Evolutionary conservation across 1,140 invertebrate species (phyloP), one percentile per base, ranked within the genome.

Genomic region (Drosophila pruinosa): DNA sequence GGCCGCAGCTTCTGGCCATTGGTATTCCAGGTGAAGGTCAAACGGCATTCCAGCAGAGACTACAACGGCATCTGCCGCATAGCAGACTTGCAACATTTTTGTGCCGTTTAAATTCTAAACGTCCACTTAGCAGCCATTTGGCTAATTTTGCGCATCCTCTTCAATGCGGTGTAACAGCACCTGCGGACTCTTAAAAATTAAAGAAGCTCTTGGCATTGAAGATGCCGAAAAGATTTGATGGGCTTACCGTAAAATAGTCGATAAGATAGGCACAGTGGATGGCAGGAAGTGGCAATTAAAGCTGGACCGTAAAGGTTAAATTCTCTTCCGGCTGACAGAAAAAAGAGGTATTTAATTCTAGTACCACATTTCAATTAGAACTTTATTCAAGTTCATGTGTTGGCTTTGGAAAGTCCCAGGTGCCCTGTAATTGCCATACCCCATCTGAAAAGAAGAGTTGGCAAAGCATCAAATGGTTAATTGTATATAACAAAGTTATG

Each of bases 401-500:
- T 59, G 31, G n/a, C n/a, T n/a, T n/a, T n/a, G n/a, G n/a, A n/a
- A n/a, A 82, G 75, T 74, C 78, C 24, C 74, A 82, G 36, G 48
- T 74, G 74, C 69, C 68, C 68, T 81, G 68, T 76, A 68, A 68
- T 62, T 72, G 59, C 36, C 64, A 64, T 34, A n/a, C 4, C 31
- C 12, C 31, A 4, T n/a, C 45, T 71, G 80, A 34, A 59, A 7
- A 15, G 36, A 21, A 39, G 48, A 41, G 34, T 80, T 85, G 81
- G 81, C 81, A 80, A 50, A 57, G 81, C 73, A 71, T 86, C 73
- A 75, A 85, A 77, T 86, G 80, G 65, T 80, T 85, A 80, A 86
- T 85, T 85, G 81, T 80, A 74, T 86, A 77, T 77, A 86, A 85
- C 80, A 77, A 85, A 79, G 69, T 85, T 85, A 85, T 85, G 80